Evolutionary conservation across 2,797 vertebrate species (phyloP).

Genomic region (Cyprinella venusta): DNA sequence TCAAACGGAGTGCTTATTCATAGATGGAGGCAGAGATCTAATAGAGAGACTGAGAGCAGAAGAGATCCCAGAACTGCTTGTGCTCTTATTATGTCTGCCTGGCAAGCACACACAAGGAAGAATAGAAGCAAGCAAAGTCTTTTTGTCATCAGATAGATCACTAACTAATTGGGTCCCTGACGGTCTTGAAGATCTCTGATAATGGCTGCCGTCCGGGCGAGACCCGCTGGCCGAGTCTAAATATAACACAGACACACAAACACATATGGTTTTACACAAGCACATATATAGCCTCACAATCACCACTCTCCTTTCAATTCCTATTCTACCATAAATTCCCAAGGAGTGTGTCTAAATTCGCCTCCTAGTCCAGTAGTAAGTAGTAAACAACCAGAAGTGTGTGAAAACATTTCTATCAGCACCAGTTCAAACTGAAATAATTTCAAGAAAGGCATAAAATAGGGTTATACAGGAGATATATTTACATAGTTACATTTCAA

Average conservation of each 20-base stretch:
- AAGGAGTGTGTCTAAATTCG: background rate
- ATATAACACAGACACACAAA: conserved; percentile 20
- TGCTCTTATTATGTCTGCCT: conserved; percentile 74
- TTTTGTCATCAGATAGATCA: conserved; percentile 77
- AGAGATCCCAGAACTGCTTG: conserved; percentile 70
- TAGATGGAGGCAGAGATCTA: conserved; percentile 21
- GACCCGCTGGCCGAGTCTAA: conserved; percentile 1
- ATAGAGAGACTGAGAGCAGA: conserved; percentile 63
- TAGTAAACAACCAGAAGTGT: background rate
- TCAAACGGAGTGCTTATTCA: conserved; percentile 8
- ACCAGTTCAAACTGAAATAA: background rate
- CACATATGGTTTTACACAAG: conserved; percentile 24
- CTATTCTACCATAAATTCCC: background rate
- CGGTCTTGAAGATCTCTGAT: conserved; percentile 65
- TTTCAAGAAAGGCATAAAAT: background rate
- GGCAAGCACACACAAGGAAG: conserved; percentile 69
- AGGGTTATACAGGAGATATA: background rate
- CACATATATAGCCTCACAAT: conserved; percentile 1
- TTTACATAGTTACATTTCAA: conserved; percentile 10
- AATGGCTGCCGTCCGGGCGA: conserved; percentile 35
- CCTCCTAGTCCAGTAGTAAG: background rate
- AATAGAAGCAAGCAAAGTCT: conserved; percentile 65
- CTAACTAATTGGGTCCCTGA: conserved; percentile 78
- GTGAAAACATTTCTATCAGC: background rate
- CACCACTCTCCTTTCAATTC: background rate